A percentile compares a stretch with the other conserved stretches of the same genome.
These are phyloP conservation scores for Drosophila anomalata DNA, from an alignment of 2,888 invertebrate species.

Conservation along the genomic window DNA sequence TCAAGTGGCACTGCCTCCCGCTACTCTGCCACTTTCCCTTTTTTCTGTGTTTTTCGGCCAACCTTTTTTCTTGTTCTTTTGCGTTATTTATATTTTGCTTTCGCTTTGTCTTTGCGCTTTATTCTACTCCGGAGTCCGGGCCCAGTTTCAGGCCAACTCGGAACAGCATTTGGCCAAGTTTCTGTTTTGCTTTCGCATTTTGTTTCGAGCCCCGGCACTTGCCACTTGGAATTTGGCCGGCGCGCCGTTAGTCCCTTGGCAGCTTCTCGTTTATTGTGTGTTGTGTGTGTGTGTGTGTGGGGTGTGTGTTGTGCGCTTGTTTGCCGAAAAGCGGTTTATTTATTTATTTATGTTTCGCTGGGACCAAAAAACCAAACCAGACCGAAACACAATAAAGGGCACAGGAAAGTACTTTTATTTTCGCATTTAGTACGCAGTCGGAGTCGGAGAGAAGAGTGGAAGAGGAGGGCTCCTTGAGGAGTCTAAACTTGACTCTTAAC, in stretches of 20 bases:
- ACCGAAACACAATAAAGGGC: conserved; percentile 31
- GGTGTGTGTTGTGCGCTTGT: conserved; percentile 32
- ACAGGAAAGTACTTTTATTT: conserved; percentile 34
- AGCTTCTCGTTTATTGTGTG: conserved; percentile 36
- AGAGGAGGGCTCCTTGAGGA: conserved; percentile 8
- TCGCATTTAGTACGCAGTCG: conserved; percentile 30
- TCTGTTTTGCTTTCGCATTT: conserved; percentile 46
- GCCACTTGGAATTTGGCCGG: conserved; percentile 42
- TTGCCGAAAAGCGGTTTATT: conserved; percentile 70
- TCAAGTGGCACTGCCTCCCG: conserved; percentile 37
- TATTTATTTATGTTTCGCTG: conserved; percentile 60
- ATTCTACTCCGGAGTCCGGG: conserved; percentile 1
- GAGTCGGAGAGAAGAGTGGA: neutral
- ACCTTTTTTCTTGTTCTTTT: conserved; percentile 33
- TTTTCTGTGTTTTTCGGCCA: conserved; percentile 40
- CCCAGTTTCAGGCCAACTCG: neutral
- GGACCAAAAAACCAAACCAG: conserved; percentile 8
- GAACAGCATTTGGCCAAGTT: conserved; percentile 35
- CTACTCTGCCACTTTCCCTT: conserved; percentile 46
- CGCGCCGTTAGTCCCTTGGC: conserved; percentile 48
- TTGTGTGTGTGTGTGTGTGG: neutral
- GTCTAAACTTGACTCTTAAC: conserved; percentile 58
- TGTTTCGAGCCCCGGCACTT: conserved; percentile 28
- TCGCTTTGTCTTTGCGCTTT: conserved; percentile 55
- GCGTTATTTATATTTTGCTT: conserved; percentile 52